phyloP scores from a whole-genome alignment of 2,113 vertebrate species.

The Trematocara macrostoma region DNA sequence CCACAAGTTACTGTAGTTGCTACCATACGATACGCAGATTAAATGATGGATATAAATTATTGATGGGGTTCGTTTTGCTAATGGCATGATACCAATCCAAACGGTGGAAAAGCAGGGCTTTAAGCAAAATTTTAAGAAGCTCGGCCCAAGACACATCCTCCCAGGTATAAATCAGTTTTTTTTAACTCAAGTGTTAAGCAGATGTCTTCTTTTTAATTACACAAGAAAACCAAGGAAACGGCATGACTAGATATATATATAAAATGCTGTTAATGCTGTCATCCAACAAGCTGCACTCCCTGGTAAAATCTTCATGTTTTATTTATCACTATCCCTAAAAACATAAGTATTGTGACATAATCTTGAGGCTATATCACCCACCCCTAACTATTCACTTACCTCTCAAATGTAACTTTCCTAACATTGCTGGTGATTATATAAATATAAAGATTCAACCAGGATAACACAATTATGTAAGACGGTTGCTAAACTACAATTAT shows the following conservation, averaged over 20 bases:
- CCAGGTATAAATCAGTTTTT: neutral
- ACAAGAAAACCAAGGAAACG: neutral
- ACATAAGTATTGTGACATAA: neutral
- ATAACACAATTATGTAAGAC: neutral
- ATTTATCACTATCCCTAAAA: neutral
- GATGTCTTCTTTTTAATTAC: neutral
- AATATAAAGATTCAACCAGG: neutral
- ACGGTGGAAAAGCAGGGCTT: neutral
- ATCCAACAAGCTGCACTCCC: neutral
- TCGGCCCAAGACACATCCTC: neutral
- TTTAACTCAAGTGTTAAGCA: neutral
- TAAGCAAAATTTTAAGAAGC: neutral
- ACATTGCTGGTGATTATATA: neutral
- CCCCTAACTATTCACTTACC: neutral
- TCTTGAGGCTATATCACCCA: neutral
- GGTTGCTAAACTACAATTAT: neutral
- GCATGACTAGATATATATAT: neutral
- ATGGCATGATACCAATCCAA: neutral
- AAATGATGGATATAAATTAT: neutral
- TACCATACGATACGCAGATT: accelerated
- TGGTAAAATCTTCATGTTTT: neutral
- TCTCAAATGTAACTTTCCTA: neutral
- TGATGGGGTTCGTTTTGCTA: neutral
- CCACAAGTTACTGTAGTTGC: neutral
- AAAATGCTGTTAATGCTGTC: neutral